These are phyloP conservation scores for Ondatra zibethicus DNA, from an alignment of 2,113 vertebrate genomes.

Conservation along the genomic window DNA sequence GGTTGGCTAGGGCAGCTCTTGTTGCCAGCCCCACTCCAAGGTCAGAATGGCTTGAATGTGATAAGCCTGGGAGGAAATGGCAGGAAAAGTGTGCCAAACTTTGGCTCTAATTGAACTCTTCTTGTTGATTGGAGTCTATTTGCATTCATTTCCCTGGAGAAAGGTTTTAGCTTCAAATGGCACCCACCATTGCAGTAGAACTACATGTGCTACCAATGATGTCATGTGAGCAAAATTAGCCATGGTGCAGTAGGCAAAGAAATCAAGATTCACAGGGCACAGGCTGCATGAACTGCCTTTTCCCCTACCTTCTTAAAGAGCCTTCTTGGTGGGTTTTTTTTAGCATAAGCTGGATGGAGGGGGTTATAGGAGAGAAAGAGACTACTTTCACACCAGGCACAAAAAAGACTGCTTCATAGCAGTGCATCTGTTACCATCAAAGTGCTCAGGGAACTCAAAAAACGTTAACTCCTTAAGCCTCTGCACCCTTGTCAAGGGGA, in stretches of 20 bases:
- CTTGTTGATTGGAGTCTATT: slow-evolving; percentile 67
- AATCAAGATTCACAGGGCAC: background rate
- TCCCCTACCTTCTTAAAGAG: background rate
- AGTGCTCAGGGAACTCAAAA: slow-evolving; percentile 51
- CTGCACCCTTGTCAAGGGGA: background rate
- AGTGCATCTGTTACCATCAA: slow-evolving; percentile 60
- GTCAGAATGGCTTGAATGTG: background rate
- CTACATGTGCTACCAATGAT: background rate
- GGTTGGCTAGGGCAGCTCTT: background rate
- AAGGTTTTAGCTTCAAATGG: slow-evolving; percentile 47
- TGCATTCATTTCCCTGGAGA: slow-evolving; percentile 68
- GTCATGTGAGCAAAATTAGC: slow-evolving; percentile 13
- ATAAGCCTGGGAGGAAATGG: slow-evolving; percentile 5
- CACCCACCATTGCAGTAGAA: background rate
- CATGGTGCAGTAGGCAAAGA: slow-evolving; percentile 20
- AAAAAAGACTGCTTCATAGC: slow-evolving; percentile 51
- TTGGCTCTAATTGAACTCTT: slow-evolving; percentile 54
- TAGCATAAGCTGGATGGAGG: background rate
- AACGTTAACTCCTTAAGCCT: slow-evolving; percentile 60
- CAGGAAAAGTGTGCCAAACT: slow-evolving; percentile 33
- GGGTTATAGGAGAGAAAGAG: background rate
- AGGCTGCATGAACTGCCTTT: background rate
- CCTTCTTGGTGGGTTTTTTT: background rate
- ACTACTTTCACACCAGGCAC: slow-evolving; percentile 27
- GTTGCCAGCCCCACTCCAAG: background rate